Conservation (phyloP, 2,888 invertebrate species). For the Acheta domesticus region DNA sequence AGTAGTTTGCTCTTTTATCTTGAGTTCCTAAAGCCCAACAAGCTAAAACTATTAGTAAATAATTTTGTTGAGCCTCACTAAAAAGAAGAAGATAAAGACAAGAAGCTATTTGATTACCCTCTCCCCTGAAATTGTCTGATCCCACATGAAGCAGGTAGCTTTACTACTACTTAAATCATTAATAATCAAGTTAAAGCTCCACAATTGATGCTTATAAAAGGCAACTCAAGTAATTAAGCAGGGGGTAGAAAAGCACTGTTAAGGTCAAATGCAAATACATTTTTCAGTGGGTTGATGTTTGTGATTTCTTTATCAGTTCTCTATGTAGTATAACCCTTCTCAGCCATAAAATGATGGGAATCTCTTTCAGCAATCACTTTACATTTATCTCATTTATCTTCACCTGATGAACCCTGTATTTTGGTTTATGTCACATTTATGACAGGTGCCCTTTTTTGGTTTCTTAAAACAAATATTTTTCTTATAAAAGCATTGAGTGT, state of each 20-base stretch:
- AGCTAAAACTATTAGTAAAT: too few relatives aligned
- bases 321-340: slow-evolving; percentile 3
- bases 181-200: slow-evolving; percentile 18
- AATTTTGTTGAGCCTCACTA: too few relatives aligned
- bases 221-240: neutral
- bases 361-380: neutral
- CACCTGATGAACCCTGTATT: neutral
- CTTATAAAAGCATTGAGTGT: neutral
- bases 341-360: neutral
- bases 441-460: neutral
- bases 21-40: too few relatives aligned
- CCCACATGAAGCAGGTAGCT: slow-evolving; percentile 37
- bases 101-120: slow-evolving; percentile 40
- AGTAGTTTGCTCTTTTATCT: too few relatives aligned
- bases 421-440: neutral
- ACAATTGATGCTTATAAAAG: slow-evolving; percentile 24
- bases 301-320: neutral
- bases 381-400: neutral
- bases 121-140: slow-evolving; percentile 36
- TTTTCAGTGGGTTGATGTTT: neutral
- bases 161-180: slow-evolving; percentile 11
- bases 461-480: neutral
- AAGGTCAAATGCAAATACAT: slow-evolving; percentile 19
- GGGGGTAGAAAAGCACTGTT: neutral
- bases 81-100: too few relatives aligned